These are phyloP conservation scores for Prionace glauca DNA, from an alignment of 2,797 vertebrate species.

Conservation along the genomic window DNA sequence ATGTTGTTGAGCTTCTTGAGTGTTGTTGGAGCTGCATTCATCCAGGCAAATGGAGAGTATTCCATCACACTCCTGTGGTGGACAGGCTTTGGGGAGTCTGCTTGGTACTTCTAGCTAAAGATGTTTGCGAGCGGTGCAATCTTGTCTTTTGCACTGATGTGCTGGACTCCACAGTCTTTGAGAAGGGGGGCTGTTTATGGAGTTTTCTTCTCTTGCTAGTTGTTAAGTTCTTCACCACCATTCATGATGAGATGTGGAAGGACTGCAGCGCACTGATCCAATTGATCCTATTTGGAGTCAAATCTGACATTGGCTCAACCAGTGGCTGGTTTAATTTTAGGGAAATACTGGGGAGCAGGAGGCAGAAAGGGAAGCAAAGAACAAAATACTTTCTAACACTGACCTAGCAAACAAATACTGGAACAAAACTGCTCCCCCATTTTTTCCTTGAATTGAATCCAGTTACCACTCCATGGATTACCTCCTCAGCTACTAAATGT, in stretches of 20 bases:
- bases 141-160: no score
- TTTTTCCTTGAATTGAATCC: not conserved
- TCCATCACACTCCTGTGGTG: no score
- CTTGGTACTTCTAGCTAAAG: not conserved
- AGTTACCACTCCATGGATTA: no score
- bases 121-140: not conserved
- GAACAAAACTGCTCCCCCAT: not conserved
- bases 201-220: not conserved
- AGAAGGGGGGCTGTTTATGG: no score
- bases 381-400: not conserved
- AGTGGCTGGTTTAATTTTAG: not conserved
- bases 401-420: no score
- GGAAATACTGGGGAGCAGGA: not conserved
- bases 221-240: not conserved
- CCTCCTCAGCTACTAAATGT: no score
- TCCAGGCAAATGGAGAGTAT: no score
- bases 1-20: no score
- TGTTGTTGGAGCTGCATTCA: no score
- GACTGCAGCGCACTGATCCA: not conserved
- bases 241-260: not conserved
- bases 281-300: not conserved
- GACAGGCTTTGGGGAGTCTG: no score
- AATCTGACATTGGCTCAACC: not conserved
- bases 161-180: no score
- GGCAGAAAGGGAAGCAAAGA: not conserved